Evolutionary conservation across 2,113 vertebrate species (phyloP).

Genomic region (Esox niger): DNA sequence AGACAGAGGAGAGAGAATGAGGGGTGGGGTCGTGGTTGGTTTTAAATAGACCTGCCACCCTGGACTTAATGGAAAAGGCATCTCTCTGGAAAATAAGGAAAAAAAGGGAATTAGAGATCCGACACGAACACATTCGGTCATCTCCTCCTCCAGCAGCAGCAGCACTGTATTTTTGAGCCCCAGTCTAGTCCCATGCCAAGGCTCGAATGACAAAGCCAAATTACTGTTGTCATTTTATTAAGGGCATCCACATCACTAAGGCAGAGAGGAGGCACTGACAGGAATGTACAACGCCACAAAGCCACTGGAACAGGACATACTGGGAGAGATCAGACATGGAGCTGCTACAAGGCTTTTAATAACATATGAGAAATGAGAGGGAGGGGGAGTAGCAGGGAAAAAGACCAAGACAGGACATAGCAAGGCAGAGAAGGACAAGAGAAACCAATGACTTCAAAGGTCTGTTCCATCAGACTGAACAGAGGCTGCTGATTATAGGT

Average conservation of each 20-base stretch:
- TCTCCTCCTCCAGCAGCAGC: conserved; percentile 69
- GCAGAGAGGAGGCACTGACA: conserved; percentile 76
- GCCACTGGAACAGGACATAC: conserved; percentile 43
- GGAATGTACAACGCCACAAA: conserved; percentile 83
- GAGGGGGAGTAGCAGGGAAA: conserved; percentile 24
- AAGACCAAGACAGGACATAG: neutral
- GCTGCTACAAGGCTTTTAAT: conserved; percentile 6
- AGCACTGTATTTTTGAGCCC: conserved; percentile 99
- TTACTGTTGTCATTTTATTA: conserved; percentile 99
- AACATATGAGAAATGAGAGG: conserved; percentile 72
- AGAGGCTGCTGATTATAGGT: too few relatives aligned
- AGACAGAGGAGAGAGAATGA: conserved; percentile 88
- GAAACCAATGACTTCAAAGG: neutral
- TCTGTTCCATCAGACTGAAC: conserved; percentile 35
- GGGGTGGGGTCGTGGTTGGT: conserved; percentile 92
- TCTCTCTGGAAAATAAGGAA: conserved; percentile 98
- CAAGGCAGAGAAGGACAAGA: neutral
- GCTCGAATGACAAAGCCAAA: conserved; percentile 98
- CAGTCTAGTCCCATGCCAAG: conserved; percentile 82
- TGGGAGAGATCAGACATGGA: conserved; percentile 43
- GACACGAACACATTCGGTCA: conserved; percentile 87
- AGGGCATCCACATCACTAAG: conserved; percentile 93
- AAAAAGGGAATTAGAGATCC: conserved; percentile 93
- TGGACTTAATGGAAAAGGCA: conserved; percentile 98
- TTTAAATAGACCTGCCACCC: conserved; percentile 99